phyloP scores from a whole-genome alignment of 2,888 invertebrate species.

The Coecobrya sp. region DNA sequence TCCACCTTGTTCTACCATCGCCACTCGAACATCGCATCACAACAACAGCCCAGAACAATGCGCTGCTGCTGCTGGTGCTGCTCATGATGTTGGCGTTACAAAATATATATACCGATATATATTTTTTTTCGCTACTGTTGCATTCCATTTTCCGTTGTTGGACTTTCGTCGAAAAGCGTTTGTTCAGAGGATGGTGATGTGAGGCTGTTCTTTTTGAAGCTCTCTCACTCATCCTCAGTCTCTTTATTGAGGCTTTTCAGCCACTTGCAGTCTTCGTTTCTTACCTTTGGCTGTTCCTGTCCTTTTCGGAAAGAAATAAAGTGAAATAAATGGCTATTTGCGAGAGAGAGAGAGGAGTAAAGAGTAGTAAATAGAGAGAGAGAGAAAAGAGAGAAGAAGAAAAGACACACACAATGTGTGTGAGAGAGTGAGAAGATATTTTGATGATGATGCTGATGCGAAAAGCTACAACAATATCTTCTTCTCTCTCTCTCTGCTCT shows the following conservation, averaged over 20 bases:
- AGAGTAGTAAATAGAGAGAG: constrained; percentile 10
- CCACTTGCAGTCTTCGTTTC: constrained; percentile 53
- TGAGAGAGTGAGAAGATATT: constrained; percentile 13
- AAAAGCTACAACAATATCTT: constrained; percentile 28
- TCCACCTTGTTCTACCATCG: neutral
- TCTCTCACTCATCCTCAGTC: constrained; percentile 21
- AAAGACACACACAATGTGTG: neutral
- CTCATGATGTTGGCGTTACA: neutral
- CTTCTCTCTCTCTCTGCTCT: neutral
- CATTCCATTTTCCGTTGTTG: constrained; percentile 14
- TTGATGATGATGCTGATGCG: constrained; percentile 10
- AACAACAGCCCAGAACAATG: neutral
- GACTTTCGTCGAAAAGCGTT: neutral
- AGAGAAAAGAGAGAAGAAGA: neutral
- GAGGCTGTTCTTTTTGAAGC: neutral
- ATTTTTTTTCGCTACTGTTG: constrained; percentile 60
- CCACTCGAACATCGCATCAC: neutral
- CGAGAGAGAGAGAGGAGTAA: constrained; percentile 6
- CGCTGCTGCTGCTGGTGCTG: neutral
- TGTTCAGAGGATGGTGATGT: neutral
- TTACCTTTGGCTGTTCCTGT: constrained; percentile 63
- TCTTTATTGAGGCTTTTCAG: constrained; percentile 76
- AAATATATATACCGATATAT: too few relatives aligned
- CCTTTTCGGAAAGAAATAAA: constrained; percentile 61
- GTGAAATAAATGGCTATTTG: constrained; percentile 78